Evolutionary conservation across 2,888 invertebrate species (phyloP).

Genomic region (Candidula unifasciata): DNA sequence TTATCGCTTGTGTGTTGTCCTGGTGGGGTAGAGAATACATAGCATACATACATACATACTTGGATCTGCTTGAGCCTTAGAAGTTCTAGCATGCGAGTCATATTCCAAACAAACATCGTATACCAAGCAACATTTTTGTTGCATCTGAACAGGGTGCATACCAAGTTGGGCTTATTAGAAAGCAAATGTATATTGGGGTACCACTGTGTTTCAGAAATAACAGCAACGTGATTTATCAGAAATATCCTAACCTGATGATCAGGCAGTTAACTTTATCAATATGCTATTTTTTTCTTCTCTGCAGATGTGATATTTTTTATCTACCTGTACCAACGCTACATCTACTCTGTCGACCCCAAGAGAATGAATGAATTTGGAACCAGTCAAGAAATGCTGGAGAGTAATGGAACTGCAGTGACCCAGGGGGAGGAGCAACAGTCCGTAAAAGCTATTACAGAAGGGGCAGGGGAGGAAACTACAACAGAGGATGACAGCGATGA

Average conservation of each 20-base stretch:
- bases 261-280: neutral
- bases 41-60: too few relatives aligned
- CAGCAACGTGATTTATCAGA: too few relatives aligned
- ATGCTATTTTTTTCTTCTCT: constrained; percentile 74
- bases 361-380: constrained; percentile 99
- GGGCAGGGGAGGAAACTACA: constrained; percentile 24
- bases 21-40: too few relatives aligned
- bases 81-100: too few relatives aligned
- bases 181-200: too few relatives aligned
- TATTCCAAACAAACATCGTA: too few relatives aligned
- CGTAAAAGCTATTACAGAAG: constrained; percentile 21
- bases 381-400: constrained; percentile 90
- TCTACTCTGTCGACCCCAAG: constrained; percentile 96
- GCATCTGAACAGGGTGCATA: too few relatives aligned
- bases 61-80: too few relatives aligned
- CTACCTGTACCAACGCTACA: constrained; percentile 98
- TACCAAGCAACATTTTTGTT: too few relatives aligned
- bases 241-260: neutral
- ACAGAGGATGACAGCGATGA: neutral
- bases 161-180: too few relatives aligned
- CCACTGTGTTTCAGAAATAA: too few relatives aligned
- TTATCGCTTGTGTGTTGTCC: too few relatives aligned
- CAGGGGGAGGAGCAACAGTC: neutral
- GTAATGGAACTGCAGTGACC: constrained; percentile 59
- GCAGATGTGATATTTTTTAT: constrained; percentile 98